A percentile compares a stretch with the other conserved stretches of the same genome.
These are phyloP conservation scores for Bothrops jararaca DNA, from an alignment of 2,113 vertebrate species.

Conservation along the genomic window DNA sequence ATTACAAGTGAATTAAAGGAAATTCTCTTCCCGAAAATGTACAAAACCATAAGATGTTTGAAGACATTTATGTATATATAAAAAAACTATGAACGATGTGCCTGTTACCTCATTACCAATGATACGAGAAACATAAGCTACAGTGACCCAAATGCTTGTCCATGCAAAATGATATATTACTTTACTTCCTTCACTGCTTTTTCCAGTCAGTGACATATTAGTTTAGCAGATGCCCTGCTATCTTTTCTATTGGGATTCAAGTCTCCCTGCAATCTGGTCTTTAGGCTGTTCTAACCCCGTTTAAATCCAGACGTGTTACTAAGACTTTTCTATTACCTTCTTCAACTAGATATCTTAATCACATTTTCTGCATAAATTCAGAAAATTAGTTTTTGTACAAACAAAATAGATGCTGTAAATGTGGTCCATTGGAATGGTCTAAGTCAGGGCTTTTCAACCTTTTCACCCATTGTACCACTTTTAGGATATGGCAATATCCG, in stretches of 20 bases:
- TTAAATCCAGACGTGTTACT: not conserved
- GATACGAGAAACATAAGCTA: not conserved
- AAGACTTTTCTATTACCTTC: not conserved
- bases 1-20: not conserved
- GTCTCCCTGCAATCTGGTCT: not conserved
- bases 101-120: constrained; percentile 20
- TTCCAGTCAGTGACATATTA: not conserved
- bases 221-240: not conserved
- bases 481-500: no score
- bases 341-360: not conserved
- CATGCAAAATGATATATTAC: constrained; percentile 10
- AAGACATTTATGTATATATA: constrained; percentile 3
- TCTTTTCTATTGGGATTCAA: not conserved
- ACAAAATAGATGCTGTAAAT: not conserved
- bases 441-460: not conserved
- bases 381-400: not conserved
- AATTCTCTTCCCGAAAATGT: not conserved
- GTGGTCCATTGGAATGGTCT: not conserved
- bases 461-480: no score
- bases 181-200: not conserved
- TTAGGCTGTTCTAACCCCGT: not conserved
- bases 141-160: not conserved
- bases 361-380: not conserved
- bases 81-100: not conserved
- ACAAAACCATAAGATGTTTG: not conserved